Base-by-base conservation (phyloP, 2,888 invertebrate species). In the Crioceris asparagi region DNA sequence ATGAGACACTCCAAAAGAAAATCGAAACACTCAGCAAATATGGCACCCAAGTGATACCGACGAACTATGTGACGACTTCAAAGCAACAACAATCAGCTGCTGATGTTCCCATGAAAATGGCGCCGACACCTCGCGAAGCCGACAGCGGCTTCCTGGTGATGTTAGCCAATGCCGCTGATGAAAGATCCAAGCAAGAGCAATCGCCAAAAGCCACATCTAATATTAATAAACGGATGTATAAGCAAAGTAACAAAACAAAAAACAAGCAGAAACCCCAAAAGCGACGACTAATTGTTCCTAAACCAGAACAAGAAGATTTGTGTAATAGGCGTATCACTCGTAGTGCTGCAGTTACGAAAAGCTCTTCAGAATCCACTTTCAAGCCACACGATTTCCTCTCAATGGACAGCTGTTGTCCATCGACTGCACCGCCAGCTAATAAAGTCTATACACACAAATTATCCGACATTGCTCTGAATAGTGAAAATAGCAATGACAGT, bases 401-500 rank as follows among this genome's bases (percentile, higher is more conserved):
- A 4, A 14, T 26, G 12, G 19, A 38, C 17, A 38, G 14, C 16
- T n/a, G n/a, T n/a, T n/a, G n/a, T n/a, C n/a, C n/a, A n/a, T 2
- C 8, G 14, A 32, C 19, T 17, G 26, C 5, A 26, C 36, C 31
- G 11, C 26, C 37, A 18, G 19, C 29, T 15, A 38, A 38, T 10
- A 38, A 38, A 26, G 14, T 15, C 2, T 32, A 32, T 27, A 21
- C 17, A 5, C 32, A 38, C 14, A 32, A 26, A 17, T 5, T 38
- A 19, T 17, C 25, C 4, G 37, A 38, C 16, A 12, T 38, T n/a
- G 19, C 25, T 14, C 8, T 32, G 12, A 38, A 32, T 7, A 38
- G 32, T 32, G 37, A 38, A 38, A 47, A 49, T n/a, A 47, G 49
- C 29, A 49, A 46, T 16, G 49, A 49, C 23, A 49, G 49, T 35